Conservation (phyloP, 1,140 invertebrate species). For the Drosophila lacertosa region DNA sequence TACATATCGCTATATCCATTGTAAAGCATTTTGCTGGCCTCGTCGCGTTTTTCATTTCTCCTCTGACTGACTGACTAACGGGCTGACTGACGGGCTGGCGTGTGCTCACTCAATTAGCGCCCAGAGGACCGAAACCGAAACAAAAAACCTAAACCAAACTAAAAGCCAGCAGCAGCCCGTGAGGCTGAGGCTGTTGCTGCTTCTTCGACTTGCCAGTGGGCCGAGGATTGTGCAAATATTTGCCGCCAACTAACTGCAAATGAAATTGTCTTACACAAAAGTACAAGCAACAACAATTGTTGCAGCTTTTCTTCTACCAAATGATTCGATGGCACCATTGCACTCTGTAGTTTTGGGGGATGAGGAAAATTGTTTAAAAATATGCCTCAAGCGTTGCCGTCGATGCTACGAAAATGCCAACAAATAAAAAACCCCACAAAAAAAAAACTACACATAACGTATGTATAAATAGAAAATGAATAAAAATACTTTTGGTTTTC, state of each 20-base stretch:
- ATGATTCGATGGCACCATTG: background rate
- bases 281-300: conserved; percentile 45
- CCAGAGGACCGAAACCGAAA: conserved; percentile 75
- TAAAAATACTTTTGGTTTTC: conserved; percentile 66
- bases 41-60: conserved; percentile 79
- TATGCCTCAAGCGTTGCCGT: conserved; percentile 41
- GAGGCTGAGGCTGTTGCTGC: conserved; percentile 24
- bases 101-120: conserved; percentile 81
- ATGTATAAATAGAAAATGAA: conserved; percentile 65
- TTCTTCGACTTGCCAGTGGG: conserved; percentile 35
- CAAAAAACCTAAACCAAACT: conserved; percentile 50
- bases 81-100: conserved; percentile 54
- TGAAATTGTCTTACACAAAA: conserved; percentile 67
- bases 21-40: conserved; percentile 59
- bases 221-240: conserved; percentile 79
- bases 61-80: conserved; percentile 47
- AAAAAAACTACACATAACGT: conserved; percentile 39
- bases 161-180: conserved; percentile 23
- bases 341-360: conserved; percentile 1
- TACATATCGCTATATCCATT: conserved; percentile 48
- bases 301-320: conserved; percentile 34
- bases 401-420: conserved; percentile 32
- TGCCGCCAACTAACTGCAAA: conserved; percentile 70
- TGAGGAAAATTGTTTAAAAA: conserved; percentile 44
- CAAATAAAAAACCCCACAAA: conserved; percentile 21